These are phyloP conservation scores for Cosmia pyralina DNA, from an alignment of 2,888 invertebrate species.

Conservation along the genomic window DNA sequence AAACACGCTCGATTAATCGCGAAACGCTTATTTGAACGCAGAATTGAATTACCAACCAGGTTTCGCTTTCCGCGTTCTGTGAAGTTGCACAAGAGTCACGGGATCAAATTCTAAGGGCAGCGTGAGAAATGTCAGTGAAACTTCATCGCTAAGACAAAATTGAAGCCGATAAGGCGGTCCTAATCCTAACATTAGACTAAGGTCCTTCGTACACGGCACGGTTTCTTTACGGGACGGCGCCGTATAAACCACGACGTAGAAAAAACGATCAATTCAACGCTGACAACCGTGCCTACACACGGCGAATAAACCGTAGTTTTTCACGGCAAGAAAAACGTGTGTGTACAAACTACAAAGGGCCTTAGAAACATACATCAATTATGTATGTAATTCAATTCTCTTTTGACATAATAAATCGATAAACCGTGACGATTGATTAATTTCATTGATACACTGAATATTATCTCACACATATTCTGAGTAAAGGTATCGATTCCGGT, in stretches of 20 bases:
- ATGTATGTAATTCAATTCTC: constrained; percentile 28
- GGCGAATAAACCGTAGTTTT: neutral
- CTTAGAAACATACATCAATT: neutral
- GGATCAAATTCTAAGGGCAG: constrained; percentile 52
- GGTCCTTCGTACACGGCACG: no score
- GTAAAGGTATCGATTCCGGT: constrained; percentile 29
- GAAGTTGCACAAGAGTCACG: constrained; percentile 68
- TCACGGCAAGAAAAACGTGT: no score
- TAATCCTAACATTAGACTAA: neutral
- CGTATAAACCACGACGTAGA: no score
- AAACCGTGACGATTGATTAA: constrained; percentile 32
- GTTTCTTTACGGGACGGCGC: no score
- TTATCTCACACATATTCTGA: constrained; percentile 33
- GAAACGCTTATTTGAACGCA: constrained; percentile 67
- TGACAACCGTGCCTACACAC: no score
- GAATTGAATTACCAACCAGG: constrained; percentile 71
- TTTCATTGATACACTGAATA: constrained; percentile 42
- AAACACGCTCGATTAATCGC: constrained; percentile 72
- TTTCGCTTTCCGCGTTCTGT: constrained; percentile 70
- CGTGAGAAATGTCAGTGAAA: constrained; percentile 45
- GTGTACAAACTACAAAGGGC: no score
- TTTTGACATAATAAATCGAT: constrained; percentile 23
- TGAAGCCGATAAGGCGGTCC: neutral
- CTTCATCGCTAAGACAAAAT: constrained; percentile 13
- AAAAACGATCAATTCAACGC: no score